A percentile compares a stretch with the other conserved stretches of the same genome.
phyloP scores from a whole-genome alignment of 2,888 invertebrate genomes.

The Tenthredo notha region DNA sequence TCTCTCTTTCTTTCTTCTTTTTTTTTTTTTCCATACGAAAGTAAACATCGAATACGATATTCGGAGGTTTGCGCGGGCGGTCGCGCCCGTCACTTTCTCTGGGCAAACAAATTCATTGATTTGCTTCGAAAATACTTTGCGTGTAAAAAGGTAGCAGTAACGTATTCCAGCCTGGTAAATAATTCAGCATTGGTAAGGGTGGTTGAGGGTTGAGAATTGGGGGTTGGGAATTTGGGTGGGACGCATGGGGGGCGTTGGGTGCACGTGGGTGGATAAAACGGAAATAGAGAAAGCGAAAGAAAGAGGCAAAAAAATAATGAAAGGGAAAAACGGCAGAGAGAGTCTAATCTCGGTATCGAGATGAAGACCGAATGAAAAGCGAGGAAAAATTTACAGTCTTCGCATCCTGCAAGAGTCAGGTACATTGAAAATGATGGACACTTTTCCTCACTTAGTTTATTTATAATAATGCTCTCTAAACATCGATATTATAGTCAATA shows the following conservation, averaged over 20 bases:
- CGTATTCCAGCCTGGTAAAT: slow-evolving; percentile 59
- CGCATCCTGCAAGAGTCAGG: too few species aligned
- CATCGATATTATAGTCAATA: too few species aligned
- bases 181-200: slow-evolving; percentile 57
- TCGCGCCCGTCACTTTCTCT: background rate
- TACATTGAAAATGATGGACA: too few species aligned
- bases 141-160: slow-evolving; percentile 34
- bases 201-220: background rate
- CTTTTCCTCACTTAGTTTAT: too few species aligned
- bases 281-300: background rate
- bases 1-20: background rate
- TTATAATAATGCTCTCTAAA: too few species aligned
- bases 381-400: too few species aligned
- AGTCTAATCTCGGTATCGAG: slow-evolving; percentile 46
- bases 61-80: too few species aligned
- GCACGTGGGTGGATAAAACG: background rate
- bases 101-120: slow-evolving; percentile 50
- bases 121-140: slow-evolving; percentile 52
- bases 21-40: background rate
- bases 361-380: slow-evolving; percentile 18
- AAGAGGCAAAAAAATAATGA: background rate
- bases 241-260: background rate
- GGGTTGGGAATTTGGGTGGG: too few species aligned
- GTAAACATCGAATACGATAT: background rate
- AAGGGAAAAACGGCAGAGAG: too few species aligned